A percentile compares a stretch with the other conserved stretches of the same genome.
Evolutionary conservation across 2,797 vertebrate species (phyloP).

Genomic region (Gobionotothen gibberifrons): DNA sequence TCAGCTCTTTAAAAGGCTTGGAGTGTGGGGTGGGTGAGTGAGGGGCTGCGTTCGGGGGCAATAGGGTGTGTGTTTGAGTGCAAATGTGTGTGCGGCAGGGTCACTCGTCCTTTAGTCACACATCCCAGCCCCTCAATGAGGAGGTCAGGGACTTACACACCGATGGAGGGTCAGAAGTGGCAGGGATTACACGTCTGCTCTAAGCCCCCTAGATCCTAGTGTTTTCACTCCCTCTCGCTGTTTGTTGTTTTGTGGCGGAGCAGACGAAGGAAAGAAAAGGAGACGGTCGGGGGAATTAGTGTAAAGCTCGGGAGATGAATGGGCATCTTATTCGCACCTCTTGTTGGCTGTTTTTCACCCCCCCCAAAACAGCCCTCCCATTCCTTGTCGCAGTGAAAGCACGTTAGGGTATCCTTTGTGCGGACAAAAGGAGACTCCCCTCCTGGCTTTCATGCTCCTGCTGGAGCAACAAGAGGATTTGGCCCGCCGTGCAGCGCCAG

Average conservation of each 20-base stretch:
- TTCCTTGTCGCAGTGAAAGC: conserved; percentile 86
- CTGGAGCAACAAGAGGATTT: conserved; percentile 88
- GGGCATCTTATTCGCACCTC: conserved; percentile 88
- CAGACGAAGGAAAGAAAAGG: conserved; percentile 84
- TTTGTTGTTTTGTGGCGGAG: conserved; percentile 86
- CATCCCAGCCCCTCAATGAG: conserved; percentile 80
- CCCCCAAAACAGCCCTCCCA: conserved; percentile 82
- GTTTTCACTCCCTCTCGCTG: conserved; percentile 86
- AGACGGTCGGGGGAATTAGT: conserved; percentile 86
- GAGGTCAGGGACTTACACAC: conserved; percentile 85
- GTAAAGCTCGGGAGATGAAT: conserved; percentile 87
- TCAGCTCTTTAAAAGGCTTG: conserved; percentile 81
- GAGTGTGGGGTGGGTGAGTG: conserved; percentile 76
- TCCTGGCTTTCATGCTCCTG: conserved; percentile 84
- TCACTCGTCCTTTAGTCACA: conserved; percentile 82
- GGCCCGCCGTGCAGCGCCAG: conserved; percentile 71
- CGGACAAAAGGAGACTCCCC: conserved; percentile 84
- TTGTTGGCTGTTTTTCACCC: conserved; percentile 85
- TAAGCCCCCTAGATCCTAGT: conserved; percentile 84
- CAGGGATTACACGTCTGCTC: conserved; percentile 86
- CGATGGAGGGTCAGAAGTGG: conserved; percentile 88
- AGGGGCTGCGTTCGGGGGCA: conserved; percentile 58
- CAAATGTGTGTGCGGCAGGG: conserved; percentile 72
- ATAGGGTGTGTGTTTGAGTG: conserved; percentile 59
- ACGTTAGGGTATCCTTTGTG: conserved; percentile 86